A percentile compares a stretch with the other conserved stretches of the same genome.
These are phyloP conservation scores for Alcedo atthis DNA, from an alignment of 2,797 vertebrate genomes.

Conservation along the genomic window DNA sequence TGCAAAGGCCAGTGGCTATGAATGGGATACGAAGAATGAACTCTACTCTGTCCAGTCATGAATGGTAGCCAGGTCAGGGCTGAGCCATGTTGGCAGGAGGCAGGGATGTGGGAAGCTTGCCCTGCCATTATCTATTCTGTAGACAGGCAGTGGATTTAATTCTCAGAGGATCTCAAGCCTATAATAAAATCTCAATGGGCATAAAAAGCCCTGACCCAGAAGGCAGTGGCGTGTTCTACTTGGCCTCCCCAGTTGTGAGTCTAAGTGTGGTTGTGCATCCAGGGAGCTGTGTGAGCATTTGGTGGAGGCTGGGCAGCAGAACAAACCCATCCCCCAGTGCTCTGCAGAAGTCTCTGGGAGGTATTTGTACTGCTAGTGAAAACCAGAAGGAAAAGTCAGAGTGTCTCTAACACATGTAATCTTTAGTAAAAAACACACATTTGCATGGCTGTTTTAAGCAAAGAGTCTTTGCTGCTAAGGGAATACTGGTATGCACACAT, in stretches of 20 bases:
- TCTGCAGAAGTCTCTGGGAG: neutral
- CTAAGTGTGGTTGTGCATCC: neutral
- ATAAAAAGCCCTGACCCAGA: slow-evolving; percentile 43
- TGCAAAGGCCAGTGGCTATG: slow-evolving; percentile 40
- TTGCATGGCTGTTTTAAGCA: slow-evolving; percentile 11
- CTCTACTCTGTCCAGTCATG: slow-evolving; percentile 42
- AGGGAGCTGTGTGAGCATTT: slow-evolving; percentile 8
- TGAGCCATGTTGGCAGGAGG: slow-evolving; percentile 31
- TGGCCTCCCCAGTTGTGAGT: neutral
- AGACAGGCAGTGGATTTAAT: slow-evolving; percentile 40
- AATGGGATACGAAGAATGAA: slow-evolving; percentile 31
- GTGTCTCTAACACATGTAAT: slow-evolving; percentile 23
- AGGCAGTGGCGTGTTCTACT: slow-evolving; percentile 21
- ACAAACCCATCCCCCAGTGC: neutral
- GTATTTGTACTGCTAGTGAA: slow-evolving; percentile 27
- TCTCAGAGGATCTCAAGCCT: slow-evolving; percentile 40
- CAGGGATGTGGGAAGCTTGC: slow-evolving; percentile 30
- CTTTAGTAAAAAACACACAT: slow-evolving; percentile 37
- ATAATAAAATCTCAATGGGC: slow-evolving; percentile 47
- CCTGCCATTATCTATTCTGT: slow-evolving; percentile 58
- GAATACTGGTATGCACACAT: neutral
- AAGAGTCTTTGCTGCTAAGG: neutral
- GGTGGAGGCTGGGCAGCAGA: neutral
- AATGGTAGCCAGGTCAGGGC: slow-evolving; percentile 52
- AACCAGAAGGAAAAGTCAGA: slow-evolving; percentile 43